These are phyloP conservation scores for Euzetes globulus DNA, from an alignment of 2,888 invertebrate species.

Conservation along the genomic window DNA sequence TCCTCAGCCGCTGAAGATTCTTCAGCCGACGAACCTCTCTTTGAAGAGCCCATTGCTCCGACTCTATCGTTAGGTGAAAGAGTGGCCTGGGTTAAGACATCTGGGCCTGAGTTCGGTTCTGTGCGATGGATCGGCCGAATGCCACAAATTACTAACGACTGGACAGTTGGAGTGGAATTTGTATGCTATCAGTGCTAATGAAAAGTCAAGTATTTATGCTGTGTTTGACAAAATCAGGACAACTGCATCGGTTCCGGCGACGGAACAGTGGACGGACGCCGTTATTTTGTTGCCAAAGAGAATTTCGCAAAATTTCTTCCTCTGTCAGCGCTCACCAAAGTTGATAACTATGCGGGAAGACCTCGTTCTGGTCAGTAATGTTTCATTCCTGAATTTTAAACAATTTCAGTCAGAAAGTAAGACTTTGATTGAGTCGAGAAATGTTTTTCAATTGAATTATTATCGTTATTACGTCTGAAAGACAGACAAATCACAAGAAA, in stretches of 20 bases:
- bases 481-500: neutral
- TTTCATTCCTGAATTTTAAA: neutral
- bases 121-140: conserved; percentile 50
- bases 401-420: neutral
- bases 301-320: conserved; percentile 51
- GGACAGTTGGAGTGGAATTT: conserved; percentile 51
- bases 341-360: conserved; percentile 41
- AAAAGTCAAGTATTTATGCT: neutral
- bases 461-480: neutral
- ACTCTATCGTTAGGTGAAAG: conserved; percentile 46
- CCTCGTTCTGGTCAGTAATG: conserved; percentile 35
- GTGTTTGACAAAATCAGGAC: conserved; percentile 47
- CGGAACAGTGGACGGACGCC: conserved; percentile 49
- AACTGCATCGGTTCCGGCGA: conserved; percentile 50
- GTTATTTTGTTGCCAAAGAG: conserved; percentile 48
- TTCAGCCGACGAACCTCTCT: conserved; percentile 34
- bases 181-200: conserved; percentile 44
- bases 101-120: conserved; percentile 47
- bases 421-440: neutral
- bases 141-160: conserved; percentile 45
- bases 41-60: conserved; percentile 42
- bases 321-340: conserved; percentile 48
- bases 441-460: neutral
- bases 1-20: neutral
- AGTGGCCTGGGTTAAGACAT: conserved; percentile 49